Evolutionary conservation across 2,113 vertebrate genomes (phyloP).

Genomic region (Urocolius indicus): DNA sequence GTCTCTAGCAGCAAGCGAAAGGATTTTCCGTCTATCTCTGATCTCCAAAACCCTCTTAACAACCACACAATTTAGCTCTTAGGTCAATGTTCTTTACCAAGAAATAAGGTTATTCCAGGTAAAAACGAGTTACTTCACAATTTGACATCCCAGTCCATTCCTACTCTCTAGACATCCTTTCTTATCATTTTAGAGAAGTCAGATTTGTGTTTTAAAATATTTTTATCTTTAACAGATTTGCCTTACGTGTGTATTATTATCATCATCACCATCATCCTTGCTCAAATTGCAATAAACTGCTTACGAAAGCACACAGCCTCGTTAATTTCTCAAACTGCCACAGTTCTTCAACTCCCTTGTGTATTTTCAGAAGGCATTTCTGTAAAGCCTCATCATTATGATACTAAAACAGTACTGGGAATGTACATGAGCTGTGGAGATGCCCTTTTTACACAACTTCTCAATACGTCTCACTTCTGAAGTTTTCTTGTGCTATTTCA

Average conservation of each 20-base stretch:
- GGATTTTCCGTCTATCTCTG: conserved; percentile 24
- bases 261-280: neutral
- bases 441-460: neutral
- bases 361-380: neutral
- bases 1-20: neutral
- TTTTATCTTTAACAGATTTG: neutral
- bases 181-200: neutral
- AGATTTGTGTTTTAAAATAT: neutral
- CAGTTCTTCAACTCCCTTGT: neutral
- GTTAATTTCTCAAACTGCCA: neutral
- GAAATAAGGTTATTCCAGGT: neutral
- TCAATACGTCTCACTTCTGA: neutral
- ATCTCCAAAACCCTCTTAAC: neutral
- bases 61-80: neutral
- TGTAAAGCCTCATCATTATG: conserved; percentile 15
- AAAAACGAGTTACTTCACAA: neutral
- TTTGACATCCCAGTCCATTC: neutral
- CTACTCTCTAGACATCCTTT: neutral
- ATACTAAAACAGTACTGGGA: neutral
- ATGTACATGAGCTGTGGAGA: neutral
- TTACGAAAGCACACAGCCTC: neutral
- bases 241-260: neutral
- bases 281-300: neutral
- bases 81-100: neutral
- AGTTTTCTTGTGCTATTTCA: neutral